Evolutionary conservation across 2,113 vertebrate species (phyloP).

Genomic region (Bujurquina vittata): DNA sequence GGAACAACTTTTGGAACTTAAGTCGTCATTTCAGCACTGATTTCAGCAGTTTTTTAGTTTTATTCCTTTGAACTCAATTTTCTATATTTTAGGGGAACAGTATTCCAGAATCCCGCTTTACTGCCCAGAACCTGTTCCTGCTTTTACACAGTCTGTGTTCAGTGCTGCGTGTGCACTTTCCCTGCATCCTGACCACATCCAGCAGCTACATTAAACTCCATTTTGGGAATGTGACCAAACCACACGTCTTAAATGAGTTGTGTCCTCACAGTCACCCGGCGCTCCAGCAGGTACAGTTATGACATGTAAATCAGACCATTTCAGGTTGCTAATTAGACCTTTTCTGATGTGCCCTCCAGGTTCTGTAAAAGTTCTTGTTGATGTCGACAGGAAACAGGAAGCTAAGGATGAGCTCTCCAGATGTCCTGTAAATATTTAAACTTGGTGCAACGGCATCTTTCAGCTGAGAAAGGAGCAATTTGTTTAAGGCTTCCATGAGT

Average conservation of each 20-base stretch:
- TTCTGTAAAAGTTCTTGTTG: not conserved
- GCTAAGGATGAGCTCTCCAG: not conserved
- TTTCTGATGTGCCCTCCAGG: not conserved
- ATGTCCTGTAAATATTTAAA: not conserved
- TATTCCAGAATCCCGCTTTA: not conserved
- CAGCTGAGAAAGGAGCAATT: not conserved
- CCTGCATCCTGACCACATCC: not conserved
- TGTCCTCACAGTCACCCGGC: not conserved
- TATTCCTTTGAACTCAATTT: not conserved
- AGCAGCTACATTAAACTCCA: not conserved
- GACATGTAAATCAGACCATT: not conserved
- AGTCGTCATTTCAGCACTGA: not conserved
- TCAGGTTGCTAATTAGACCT: not conserved
- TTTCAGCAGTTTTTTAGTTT: not conserved
- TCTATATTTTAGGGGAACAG: not conserved
- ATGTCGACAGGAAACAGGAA: not conserved
- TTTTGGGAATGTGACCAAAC: conserved; percentile 1
- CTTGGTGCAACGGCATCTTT: not conserved
- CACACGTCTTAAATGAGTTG: conserved; percentile 1
- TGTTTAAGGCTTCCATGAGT: conserved; percentile 10
- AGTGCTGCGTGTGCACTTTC: not conserved
- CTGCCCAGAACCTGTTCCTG: not conserved
- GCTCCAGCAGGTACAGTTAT: not conserved
- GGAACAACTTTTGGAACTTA: not conserved
- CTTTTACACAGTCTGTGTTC: not conserved